Base-by-base conservation (phyloP, 2,797 vertebrate genomes). In the Acestrorhynchus altus region DNA sequence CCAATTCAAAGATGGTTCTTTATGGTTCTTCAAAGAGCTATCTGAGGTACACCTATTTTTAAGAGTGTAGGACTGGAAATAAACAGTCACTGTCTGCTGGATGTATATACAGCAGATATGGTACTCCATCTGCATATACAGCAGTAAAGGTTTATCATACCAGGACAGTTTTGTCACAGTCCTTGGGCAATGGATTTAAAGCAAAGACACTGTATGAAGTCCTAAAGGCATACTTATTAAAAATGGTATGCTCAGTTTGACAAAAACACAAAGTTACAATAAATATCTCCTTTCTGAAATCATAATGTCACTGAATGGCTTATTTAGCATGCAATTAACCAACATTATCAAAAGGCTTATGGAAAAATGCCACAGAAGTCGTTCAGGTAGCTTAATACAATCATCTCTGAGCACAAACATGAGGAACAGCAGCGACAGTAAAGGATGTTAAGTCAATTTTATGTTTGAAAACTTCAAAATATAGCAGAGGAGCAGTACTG, bases 321-420 rank as follows among this genome's bases (percentile, higher is more conserved):
- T 85, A 56, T 81, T 74, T 66, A 22, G 49, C 57, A 54, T 47
- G 35, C 52, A 64, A 22, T 61, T 65, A 59, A 67, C 47, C 52
- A 80, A 84, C 83, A 80, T 82, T 74, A 74, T 66, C 72, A 78
- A 82, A 79, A 80, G 77, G 80, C 80, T 71, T 77, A 79, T 73
- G 52, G 52, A 80, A 71, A 75, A 51, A 26, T 74, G 65, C 18
- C 52, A 82, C 71, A 75, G 49, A 26, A 76, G 70, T 47, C 16
- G 42, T 63, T 75, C 66, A 86, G 82, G 82, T 78, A 82, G 82
- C 78, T 82, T 75, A 84, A 82, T 86, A 86, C 84, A 86, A 84
- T 84, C 75, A 83, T 80, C 64, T 79, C 70, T 42, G 74, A 82
- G 84, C 78, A 71, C 80, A 81, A 83, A 79, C 52, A 64, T 67